Conservation (phyloP, 2,113 vertebrate species). For the Lophotis ruficrista region DNA sequence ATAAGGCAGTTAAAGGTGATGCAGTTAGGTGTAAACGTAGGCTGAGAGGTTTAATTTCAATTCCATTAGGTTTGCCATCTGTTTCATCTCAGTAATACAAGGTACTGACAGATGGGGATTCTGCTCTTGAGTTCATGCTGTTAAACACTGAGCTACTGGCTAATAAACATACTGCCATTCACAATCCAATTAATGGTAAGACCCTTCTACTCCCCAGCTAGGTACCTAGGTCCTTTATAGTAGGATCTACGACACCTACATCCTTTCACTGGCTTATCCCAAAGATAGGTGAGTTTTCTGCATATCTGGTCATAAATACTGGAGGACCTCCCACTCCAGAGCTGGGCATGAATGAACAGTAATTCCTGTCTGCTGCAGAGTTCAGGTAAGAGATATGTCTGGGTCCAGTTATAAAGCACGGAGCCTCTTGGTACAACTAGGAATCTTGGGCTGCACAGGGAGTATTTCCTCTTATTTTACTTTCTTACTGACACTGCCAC, state of each 20-base stretch:
- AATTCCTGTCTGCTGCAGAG: background rate
- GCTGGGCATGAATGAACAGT: background rate
- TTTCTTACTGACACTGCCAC: background rate
- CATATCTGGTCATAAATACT: background rate
- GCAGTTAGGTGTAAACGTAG: background rate
- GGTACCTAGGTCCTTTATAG: background rate
- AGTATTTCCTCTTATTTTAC: background rate
- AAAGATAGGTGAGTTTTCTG: background rate
- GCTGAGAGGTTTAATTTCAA: slow-evolving; percentile 13
- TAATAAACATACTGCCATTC: background rate
- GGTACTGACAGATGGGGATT: slow-evolving; percentile 1
- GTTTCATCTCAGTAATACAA: slow-evolving; percentile 12
- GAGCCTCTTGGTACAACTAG: background rate
- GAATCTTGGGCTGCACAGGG: background rate
- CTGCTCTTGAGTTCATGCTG: background rate
- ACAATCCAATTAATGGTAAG: background rate
- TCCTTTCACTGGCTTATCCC: background rate
- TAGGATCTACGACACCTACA: background rate
- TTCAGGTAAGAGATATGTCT: background rate
- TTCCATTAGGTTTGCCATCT: slow-evolving; percentile 34
- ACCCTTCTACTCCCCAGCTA: background rate
- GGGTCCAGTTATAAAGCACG: background rate
- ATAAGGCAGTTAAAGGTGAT: background rate
- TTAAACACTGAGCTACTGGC: background rate
- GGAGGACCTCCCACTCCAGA: background rate